Evolutionary conservation across 1,140 invertebrate species (phyloP), one percentile per base, ranked within the genome.

Genomic region (Philaenus spumarius): DNA sequence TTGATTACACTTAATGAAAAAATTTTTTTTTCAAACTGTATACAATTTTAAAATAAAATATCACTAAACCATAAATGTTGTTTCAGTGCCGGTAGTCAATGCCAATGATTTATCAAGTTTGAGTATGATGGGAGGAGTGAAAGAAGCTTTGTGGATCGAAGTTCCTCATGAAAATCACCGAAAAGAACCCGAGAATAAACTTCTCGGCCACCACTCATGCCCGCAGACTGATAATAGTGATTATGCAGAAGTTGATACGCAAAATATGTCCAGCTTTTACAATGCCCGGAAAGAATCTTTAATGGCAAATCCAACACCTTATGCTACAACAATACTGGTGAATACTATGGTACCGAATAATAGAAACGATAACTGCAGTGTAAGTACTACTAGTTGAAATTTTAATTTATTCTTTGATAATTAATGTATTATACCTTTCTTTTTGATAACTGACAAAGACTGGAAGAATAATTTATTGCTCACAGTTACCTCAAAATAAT

Each of bases 281-380:
- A 89, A 89, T 60, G 82, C 62, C 1, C 79, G 82, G 67, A 80
- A 80, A 51, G 74, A 82, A 14, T 82, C 84, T 60, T 83, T 83
- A 59, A 30, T 30, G 26, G 26, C 26, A 30, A 30, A 30, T 30
- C 86, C 87, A 0, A 87, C 86, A 5, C 89, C 89, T 0, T 92
- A 92, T 68, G 89, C 89, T 1, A 92, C 89, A 0, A 91, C 89
- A 1, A 90, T 88, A 42, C 71, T 88, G 14, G 78, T 81, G 52
- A 68, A 69, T 43, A 62, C 26, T 4, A 30, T 30, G 64, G 7
- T 43, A 34, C n/a, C 56, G 59, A 43, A 54, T 64, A 52, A 52
- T 26, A 22, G 47, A 59, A 77, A 55, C 69, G 77, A 62, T 65
- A 77, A 64, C 35, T 75, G 75, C 4, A 76, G 74, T 58, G 76